phyloP scores from a whole-genome alignment of 2,797 vertebrate genomes.

The Lindbergichthys nudifrons region DNA sequence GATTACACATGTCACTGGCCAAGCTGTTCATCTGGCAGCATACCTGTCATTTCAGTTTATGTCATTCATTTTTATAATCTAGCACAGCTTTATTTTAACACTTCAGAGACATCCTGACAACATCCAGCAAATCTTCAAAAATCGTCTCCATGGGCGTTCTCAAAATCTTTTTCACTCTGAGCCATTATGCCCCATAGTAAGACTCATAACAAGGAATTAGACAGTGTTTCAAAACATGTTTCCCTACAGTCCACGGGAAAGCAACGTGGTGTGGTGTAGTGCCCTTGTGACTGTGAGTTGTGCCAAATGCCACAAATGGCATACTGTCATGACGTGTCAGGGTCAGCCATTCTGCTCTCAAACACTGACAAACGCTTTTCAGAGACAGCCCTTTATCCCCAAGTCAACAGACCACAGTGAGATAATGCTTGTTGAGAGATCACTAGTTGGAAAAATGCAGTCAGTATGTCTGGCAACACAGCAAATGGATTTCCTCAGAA shows the following conservation, averaged over 20 bases:
- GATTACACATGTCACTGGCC: slow-evolving; percentile 25
- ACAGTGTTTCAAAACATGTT: slow-evolving; percentile 34
- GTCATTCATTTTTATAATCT: slow-evolving; percentile 19
- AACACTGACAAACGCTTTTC: slow-evolving; percentile 60
- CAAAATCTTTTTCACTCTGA: slow-evolving; percentile 23
- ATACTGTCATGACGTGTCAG: slow-evolving; percentile 59
- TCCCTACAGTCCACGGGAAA: slow-evolving; percentile 32
- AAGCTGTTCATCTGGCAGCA: slow-evolving; percentile 11
- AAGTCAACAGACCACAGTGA: slow-evolving; percentile 65
- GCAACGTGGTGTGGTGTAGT: background rate
- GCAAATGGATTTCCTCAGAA: slow-evolving; percentile 31
- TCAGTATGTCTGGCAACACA: slow-evolving; percentile 48
- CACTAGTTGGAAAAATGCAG: slow-evolving; percentile 54
- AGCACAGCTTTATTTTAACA: slow-evolving; percentile 23
- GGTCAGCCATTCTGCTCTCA: slow-evolving; percentile 65
- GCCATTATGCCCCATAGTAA: background rate
- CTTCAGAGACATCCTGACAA: slow-evolving; percentile 2
- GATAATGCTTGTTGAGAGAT: slow-evolving; percentile 66
- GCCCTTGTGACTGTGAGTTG: slow-evolving; percentile 52
- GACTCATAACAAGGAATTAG: slow-evolving; percentile 16
- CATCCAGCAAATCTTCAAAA: slow-evolving; percentile 24
- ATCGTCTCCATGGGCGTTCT: background rate
- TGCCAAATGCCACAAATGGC: slow-evolving; percentile 61
- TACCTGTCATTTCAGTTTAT: slow-evolving; percentile 19
- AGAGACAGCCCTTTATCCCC: slow-evolving; percentile 64